Evolutionary conservation across 2,113 vertebrate genomes (phyloP), one percentile per base, ranked within the genome.

Genomic region (Protomyctophum bolini): DNA sequence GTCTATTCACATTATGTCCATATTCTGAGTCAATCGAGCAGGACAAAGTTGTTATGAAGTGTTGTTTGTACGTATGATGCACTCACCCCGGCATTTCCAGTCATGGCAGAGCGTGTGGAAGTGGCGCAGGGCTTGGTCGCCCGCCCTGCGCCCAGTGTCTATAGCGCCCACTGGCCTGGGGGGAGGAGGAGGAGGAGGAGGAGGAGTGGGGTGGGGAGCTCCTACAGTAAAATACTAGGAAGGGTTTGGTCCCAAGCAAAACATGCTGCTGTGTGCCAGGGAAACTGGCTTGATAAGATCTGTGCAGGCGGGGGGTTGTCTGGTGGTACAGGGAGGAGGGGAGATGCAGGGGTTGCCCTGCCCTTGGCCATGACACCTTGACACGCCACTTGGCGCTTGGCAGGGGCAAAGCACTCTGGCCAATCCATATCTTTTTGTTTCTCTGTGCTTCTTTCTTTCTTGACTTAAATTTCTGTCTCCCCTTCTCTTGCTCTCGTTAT

Each of bases 161-260:
- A 21, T 21, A 60, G 82, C n/a, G 12, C 72, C 48, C 33, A 41
- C 33, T 6, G 33, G 33, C 33, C 33, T 41, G 33, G 33, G 33
- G 33, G 33, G 33, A n/a, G n/a, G n/a, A n/a, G n/a, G n/a, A n/a
- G n/a, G n/a, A n/a, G n/a, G 21, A 21, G 21, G 21, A 41, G 33
- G 33, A 41, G 33, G 33, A 41, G 33, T 6, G 33, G 41, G 79
- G 56, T 72, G 62, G 81, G 78, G 70, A 85, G 72, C 73, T 60
- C 83, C 94, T 83, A 87, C 91, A 94, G 92, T 95, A 94, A 94
- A 91, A 93, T 95, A 84, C 77, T 85, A 95, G 96, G 96, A 97
- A 98, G 96, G 95, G 95, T 89, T 96, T 94, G 97, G 95, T 90
- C 94, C 87, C 84, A 74, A 91, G 87, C 90, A 89, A 91, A 94